phyloP scores from a whole-genome alignment of 1,140 invertebrate species.

The Drosophila arawakana region DNA sequence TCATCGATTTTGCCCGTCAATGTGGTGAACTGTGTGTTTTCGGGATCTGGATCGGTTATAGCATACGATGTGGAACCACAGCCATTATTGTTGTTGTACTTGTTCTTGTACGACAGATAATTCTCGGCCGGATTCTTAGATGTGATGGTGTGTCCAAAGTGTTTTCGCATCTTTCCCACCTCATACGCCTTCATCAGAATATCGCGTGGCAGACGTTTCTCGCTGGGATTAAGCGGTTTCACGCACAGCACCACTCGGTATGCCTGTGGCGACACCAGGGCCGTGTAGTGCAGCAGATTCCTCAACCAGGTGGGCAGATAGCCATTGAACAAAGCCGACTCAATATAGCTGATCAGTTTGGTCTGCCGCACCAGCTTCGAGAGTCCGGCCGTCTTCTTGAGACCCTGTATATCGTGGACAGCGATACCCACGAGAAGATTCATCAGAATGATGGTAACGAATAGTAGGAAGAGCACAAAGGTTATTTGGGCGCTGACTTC shows the following conservation, averaged over 20 bases:
- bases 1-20: conserved; percentile 88
- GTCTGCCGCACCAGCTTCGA: conserved; percentile 92
- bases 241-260: conserved; percentile 91
- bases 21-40: conserved; percentile 85
- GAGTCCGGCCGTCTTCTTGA: conserved; percentile 91
- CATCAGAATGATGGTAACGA: conserved; percentile 93
- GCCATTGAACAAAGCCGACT: conserved; percentile 89
- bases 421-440: conserved; percentile 92
- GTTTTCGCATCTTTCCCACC: conserved; percentile 89
- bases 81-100: conserved; percentile 87
- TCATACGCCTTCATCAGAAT: conserved; percentile 91
- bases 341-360: conserved; percentile 90
- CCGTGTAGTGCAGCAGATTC: conserved; percentile 90
- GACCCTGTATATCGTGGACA: conserved; percentile 91
- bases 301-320: conserved; percentile 89
- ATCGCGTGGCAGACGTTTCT: conserved; percentile 90
- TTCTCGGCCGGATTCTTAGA: conserved; percentile 86
- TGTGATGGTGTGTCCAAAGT: conserved; percentile 88
- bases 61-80: conserved; percentile 85
- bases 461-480: conserved; percentile 90
- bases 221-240: conserved; percentile 91
- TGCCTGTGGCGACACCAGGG: conserved; percentile 90
- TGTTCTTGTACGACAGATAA: conserved; percentile 87
- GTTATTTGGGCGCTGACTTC: conserved; percentile 90
- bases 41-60: conserved; percentile 80